A percentile compares a stretch with the other conserved stretches of the same genome.
phyloP scores from a whole-genome alignment of 2,797 vertebrate species.

The Pangasius mekongensis region DNA sequence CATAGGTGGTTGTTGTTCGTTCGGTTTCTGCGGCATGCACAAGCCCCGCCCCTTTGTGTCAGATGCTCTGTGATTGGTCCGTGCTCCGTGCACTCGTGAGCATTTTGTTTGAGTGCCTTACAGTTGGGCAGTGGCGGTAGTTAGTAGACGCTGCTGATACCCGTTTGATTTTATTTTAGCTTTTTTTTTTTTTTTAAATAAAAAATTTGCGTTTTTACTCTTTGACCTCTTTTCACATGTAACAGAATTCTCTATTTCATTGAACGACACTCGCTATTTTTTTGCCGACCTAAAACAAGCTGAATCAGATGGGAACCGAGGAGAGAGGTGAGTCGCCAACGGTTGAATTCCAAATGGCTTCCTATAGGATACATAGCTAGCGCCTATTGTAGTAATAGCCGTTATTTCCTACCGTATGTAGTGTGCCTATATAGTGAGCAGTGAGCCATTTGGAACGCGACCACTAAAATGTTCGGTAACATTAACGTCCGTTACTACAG shows the following conservation, averaged over 20 bases:
- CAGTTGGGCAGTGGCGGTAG: slow-evolving; percentile 37
- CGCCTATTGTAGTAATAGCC: background rate
- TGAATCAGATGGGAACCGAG: slow-evolving; percentile 59
- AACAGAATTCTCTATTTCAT: background rate
- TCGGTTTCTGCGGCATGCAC: slow-evolving; percentile 17
- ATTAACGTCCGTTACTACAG: background rate
- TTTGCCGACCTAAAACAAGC: background rate
- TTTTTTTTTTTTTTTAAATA: background rate
- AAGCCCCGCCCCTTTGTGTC: slow-evolving; percentile 1
- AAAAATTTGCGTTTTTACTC: background rate
- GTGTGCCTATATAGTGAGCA: background rate
- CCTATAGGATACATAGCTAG: background rate
- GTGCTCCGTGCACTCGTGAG: background rate
- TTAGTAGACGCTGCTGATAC: background rate
- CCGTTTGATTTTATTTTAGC: background rate
- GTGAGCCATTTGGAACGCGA: background rate
- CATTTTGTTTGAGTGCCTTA: slow-evolving; percentile 27
- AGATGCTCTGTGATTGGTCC: slow-evolving; percentile 17
- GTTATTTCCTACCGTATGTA: background rate
- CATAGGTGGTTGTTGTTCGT: background rate
- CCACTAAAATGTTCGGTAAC: background rate
- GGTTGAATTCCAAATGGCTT: slow-evolving; percentile 7
- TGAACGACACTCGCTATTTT: background rate
- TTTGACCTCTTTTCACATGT: background rate
- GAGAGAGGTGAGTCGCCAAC: slow-evolving; percentile 59